Conservation (phyloP, 2,888 invertebrate species). For the Lamellibrachia columna region DNA sequence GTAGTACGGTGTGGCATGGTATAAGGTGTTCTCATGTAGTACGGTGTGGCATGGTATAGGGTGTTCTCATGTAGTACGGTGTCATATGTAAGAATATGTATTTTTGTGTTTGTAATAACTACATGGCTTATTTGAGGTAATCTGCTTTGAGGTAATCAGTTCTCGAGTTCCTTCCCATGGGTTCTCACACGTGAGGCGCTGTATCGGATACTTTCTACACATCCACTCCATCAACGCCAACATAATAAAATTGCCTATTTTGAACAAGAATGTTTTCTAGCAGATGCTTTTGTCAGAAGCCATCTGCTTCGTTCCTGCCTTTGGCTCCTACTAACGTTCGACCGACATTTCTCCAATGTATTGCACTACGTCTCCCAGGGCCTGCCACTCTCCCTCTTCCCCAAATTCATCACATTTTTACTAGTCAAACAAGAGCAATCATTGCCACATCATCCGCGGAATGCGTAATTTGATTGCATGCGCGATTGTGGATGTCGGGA, state of each 20-base stretch:
- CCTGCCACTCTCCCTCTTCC: neutral
- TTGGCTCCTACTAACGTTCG: neutral
- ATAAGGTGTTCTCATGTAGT: too few relatives aligned
- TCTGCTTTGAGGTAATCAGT: neutral
- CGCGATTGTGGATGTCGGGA: neutral
- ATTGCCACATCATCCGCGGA: neutral
- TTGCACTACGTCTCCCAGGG: neutral
- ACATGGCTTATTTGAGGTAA: neutral
- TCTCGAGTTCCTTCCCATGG: neutral
- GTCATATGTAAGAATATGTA: too few relatives aligned
- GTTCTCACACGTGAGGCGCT: neutral
- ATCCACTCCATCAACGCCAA: neutral
- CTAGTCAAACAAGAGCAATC: neutral
- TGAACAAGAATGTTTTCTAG: neutral
- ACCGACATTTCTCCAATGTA: neutral
- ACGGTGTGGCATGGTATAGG: too few relatives aligned
- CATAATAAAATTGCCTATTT: neutral
- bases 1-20: too few relatives aligned
- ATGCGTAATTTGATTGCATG: neutral
- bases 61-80: too few relatives aligned
- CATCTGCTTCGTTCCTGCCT: neutral
- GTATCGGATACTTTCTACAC: neutral
- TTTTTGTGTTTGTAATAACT: too few relatives aligned
- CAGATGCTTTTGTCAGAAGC: neutral
- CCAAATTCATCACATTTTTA: neutral